Conservation (phyloP, 2,797 vertebrate genomes). For the Tokudaia muenninki region DNA sequence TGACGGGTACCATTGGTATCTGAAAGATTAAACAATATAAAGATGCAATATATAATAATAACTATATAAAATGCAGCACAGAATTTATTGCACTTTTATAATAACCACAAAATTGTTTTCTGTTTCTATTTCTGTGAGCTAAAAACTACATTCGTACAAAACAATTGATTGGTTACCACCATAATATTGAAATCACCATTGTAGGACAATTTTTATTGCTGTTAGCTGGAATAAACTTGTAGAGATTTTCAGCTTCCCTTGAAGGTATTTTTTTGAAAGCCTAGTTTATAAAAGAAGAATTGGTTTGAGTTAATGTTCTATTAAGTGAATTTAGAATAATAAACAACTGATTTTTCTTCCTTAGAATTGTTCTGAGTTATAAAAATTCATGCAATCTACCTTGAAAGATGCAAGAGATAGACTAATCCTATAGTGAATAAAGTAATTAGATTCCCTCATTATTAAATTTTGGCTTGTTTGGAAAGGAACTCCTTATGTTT, state of each 20-base stretch:
- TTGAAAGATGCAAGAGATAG: background rate
- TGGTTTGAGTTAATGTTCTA: background rate
- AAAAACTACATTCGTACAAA: no score
- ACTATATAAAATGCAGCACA: background rate
- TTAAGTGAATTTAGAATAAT: background rate
- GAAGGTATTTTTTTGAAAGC: background rate
- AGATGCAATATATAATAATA: background rate
- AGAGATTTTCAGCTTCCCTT: background rate
- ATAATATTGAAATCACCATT: no score
- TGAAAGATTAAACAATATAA: background rate
- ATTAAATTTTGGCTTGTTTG: background rate
- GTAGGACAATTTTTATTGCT: background rate
- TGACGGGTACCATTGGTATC: background rate
- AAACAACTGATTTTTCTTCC: background rate
- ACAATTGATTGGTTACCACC: no score
- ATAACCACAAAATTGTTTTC: background rate
- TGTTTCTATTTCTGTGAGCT: background rate
- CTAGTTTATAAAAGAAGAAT: background rate
- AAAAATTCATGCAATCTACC: background rate
- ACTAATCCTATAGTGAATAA: background rate
- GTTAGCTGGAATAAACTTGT: background rate
- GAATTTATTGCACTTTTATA: background rate
- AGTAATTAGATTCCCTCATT: background rate
- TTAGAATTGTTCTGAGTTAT: background rate
- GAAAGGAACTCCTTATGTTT: background rate